Base-by-base conservation (phyloP, 2,797 vertebrate genomes). In the Acanthornis magna region DNA sequence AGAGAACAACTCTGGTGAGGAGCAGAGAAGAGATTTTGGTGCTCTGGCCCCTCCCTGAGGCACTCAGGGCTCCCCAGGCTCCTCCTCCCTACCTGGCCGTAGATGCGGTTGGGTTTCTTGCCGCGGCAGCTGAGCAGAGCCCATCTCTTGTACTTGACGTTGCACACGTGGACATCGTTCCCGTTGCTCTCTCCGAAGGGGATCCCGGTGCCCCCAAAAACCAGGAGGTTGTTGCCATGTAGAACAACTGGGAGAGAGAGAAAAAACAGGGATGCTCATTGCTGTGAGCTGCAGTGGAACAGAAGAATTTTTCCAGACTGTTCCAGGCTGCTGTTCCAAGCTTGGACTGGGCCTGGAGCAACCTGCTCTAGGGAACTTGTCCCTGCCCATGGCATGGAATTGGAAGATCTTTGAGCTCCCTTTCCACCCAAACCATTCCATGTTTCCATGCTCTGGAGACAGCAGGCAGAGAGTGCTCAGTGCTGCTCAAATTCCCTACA, bases 101-200 rank as follows among this genome's bases (percentile, higher is more conserved):
- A 99, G 91, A 99, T 99, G 34, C 99, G 98, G 92, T 99, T 99
- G 57, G 99, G 99, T 93, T 99, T 99, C 98, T 99, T 99, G 43
- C 99, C 99, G 10, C 98, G 97, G 97, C 99, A 99, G 98, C 98
- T 99, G 76, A 99, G 99, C 76, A 99, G 97, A 0, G 99, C 99
- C 99, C 99, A 99, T 32, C 99, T 97, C 94, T 99, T 99, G 97
- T 99, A 99, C 90, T 98, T 99, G 89, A 99, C 99, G 0, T 99
- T 99, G 97, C 99, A 99, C 65, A 99, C 99, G 2, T 99, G 99
- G 71, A 99, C 98, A 0, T 99, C 99, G 0, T 99, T 99, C 48
- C 99, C 99, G 0, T 99, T 99, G 97, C 99, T 99, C 97, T 99
- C 99, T 8, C 99, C 99, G 11, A 99, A 99, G 1, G 99, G 99